Percentiles rank a stretch among this genome's conserved stretches.
These are phyloP conservation scores for Cyprinella venusta DNA, from an alignment of 2,797 vertebrate species.

Conservation along the genomic window DNA sequence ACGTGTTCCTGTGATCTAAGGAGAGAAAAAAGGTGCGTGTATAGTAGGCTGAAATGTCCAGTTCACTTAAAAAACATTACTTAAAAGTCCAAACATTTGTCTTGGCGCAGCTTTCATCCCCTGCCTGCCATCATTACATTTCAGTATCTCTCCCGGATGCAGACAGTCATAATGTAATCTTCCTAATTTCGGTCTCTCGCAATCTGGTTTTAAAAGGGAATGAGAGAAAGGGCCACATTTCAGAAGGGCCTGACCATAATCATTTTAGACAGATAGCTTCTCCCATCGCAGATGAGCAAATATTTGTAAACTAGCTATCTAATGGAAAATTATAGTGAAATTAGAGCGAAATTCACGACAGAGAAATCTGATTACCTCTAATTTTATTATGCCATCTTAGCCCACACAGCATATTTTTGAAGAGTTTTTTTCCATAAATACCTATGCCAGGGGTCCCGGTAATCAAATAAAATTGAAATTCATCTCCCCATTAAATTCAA, in stretches of 20 bases:
- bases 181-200: slow-evolving; percentile 86
- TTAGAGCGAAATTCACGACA: slow-evolving; percentile 99
- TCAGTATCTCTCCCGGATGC: slow-evolving; percentile 85
- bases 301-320: slow-evolving; percentile 99
- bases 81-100: slow-evolving; percentile 82
- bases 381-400: slow-evolving; percentile 99
- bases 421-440: slow-evolving; percentile 99
- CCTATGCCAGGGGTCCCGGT: slow-evolving; percentile 99
- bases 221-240: slow-evolving; percentile 82
- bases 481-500: slow-evolving; percentile 99
- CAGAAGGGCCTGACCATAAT: slow-evolving; percentile 90
- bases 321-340: slow-evolving; percentile 99
- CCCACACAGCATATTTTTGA: slow-evolving; percentile 99
- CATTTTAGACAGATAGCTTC: slow-evolving; percentile 99
- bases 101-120: slow-evolving; percentile 84
- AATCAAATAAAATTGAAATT: slow-evolving; percentile 99
- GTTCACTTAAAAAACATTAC: slow-evolving; percentile 78
- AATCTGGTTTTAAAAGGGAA: slow-evolving; percentile 88
- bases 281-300: slow-evolving; percentile 99
- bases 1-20: not conserved
- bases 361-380: slow-evolving; percentile 99
- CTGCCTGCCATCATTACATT: slow-evolving; percentile 84
- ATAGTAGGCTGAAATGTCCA: slow-evolving; percentile 72
- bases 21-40: slow-evolving; percentile 11
- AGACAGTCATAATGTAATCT: slow-evolving; percentile 88